Evolutionary conservation across 2,113 vertebrate species (phyloP).

Genomic region (Pristiophorus japonicus): DNA sequence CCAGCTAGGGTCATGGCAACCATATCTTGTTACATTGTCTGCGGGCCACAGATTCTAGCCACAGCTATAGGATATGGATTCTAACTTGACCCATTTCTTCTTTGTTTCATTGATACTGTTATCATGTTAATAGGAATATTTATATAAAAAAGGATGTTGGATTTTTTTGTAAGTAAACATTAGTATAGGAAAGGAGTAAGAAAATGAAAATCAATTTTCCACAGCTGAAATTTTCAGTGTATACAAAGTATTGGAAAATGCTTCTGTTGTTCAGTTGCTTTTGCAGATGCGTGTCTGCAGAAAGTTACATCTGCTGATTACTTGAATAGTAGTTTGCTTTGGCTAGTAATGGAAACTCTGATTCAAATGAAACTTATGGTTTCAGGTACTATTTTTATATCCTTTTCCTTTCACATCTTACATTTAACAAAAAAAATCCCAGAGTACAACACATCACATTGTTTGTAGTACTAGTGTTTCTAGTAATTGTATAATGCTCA

Average conservation of each 20-base stretch:
- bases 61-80: not conserved
- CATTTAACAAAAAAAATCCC: not conserved
- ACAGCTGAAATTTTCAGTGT: not conserved
- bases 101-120: not conserved
- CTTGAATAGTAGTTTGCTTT: conserved; percentile 18
- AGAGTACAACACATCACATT: not conserved
- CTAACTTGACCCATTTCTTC: not conserved
- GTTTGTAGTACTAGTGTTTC: conserved; percentile 20
- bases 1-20: not conserved
- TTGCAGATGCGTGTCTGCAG: not conserved
- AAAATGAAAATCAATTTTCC: not conserved
- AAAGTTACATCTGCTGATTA: conserved; percentile 15
- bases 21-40: not conserved
- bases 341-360: conserved; percentile 36
- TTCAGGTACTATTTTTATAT: conserved; percentile 25
- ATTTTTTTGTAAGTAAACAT: not conserved
- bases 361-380: conserved; percentile 37
- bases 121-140: not conserved
- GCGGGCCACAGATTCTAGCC: not conserved
- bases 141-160: not conserved
- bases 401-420: conserved; percentile 14
- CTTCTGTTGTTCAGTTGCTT: conserved; percentile 31
- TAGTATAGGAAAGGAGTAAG: not conserved
- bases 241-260: not conserved
- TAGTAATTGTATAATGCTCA: conserved; percentile 7